Evolutionary conservation across 2,888 invertebrate species (phyloP), one percentile per base, ranked within the genome.

Genomic region (Cyaniris semiargus): DNA sequence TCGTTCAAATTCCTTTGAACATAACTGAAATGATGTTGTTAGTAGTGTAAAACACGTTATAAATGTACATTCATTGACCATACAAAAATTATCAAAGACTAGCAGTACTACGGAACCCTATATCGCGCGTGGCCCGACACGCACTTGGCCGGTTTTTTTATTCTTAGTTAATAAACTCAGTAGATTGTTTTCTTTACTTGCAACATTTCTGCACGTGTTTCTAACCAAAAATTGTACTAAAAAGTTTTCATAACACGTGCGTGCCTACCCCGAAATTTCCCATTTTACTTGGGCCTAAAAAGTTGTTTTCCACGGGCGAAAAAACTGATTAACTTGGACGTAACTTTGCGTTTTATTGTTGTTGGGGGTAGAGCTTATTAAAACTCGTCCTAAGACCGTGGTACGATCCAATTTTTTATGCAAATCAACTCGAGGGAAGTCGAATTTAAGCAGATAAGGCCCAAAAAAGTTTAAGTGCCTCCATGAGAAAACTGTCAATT

Each of bases 401-500:
- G 58, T 60, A 23, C 60, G 60, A 23, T 13, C 60, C 23, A 21
- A 60, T 23, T 60, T 60, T 58, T 58, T 58, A 8, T 58, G 58
- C 58, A 58, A 53, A 58, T 58, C 21, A 58, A 21, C 58, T 58
- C 58, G 8, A 58, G 58, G 6, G 21, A 58, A 8, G 58, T 58
- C n/a, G 18, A 58, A 21, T n/a, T 56, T 21, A 58, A 58, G 58
- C 21, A n/a, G 58, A 21, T 58, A 58, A 58, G 58, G 21, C 8
- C 21, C 58, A 58, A 58, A 58, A 53, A 21, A 58, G n/a, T 58
- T 58, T 21, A 58, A 58, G 58, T 58, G 58, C 21, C 58, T 58
- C 58, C 58, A 58, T 58, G 58, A 58, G 21, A 58, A 58, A 58
- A 58, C 58, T 8, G 58, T 58, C 58, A 58, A 58, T 58, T 58